A percentile compares a stretch with the other conserved stretches of the same genome.
Evolutionary conservation across 2,888 invertebrate species (phyloP).

Genomic region (Philereme vetulata): DNA sequence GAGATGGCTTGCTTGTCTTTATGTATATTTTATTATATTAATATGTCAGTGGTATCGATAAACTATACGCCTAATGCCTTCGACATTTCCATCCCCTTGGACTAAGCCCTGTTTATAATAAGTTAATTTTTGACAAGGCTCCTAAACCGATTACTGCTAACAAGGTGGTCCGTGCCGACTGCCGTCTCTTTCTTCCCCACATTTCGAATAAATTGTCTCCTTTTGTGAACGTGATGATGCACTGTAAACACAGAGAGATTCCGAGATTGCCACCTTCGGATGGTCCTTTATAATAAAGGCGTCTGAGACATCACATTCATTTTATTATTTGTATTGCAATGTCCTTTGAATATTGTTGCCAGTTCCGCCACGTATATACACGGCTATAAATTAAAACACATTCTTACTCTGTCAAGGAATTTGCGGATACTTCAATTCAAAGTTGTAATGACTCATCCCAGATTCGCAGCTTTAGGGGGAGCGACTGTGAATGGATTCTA

Average conservation of each 20-base stretch:
- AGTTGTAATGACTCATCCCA: slow-evolving; percentile 36
- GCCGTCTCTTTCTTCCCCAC: slow-evolving; percentile 54
- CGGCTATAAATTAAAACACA: slow-evolving; percentile 39
- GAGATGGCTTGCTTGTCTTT: too few relatives aligned
- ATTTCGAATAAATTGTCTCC: slow-evolving; percentile 57
- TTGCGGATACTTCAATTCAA: slow-evolving; percentile 34
- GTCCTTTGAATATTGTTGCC: slow-evolving; percentile 40
- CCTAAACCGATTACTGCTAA: slow-evolving; percentile 77
- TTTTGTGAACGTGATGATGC: slow-evolving; percentile 64
- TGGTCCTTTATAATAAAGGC: slow-evolving; percentile 57
- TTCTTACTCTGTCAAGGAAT: slow-evolving; percentile 33
- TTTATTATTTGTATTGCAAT: slow-evolving; percentile 47
- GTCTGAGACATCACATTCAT: slow-evolving; percentile 50
- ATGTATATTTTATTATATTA: too few relatives aligned
- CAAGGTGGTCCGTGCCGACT: slow-evolving; percentile 68
- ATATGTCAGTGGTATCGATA: slow-evolving; percentile 38
- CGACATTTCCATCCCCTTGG: slow-evolving; percentile 30
- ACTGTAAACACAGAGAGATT: slow-evolving; percentile 53
- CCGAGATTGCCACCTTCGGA: slow-evolving; percentile 64
- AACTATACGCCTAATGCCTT: slow-evolving; percentile 18
- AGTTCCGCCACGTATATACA: slow-evolving; percentile 46
- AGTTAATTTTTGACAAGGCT: slow-evolving; percentile 72
- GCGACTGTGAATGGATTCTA: slow-evolving; percentile 34
- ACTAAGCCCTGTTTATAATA: slow-evolving; percentile 63
- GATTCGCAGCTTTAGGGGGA: slow-evolving; percentile 31